Evolutionary conservation across 2,888 invertebrate genomes (phyloP), one percentile per base, ranked within the genome.

Genomic region (Epicampocera succincta): DNA sequence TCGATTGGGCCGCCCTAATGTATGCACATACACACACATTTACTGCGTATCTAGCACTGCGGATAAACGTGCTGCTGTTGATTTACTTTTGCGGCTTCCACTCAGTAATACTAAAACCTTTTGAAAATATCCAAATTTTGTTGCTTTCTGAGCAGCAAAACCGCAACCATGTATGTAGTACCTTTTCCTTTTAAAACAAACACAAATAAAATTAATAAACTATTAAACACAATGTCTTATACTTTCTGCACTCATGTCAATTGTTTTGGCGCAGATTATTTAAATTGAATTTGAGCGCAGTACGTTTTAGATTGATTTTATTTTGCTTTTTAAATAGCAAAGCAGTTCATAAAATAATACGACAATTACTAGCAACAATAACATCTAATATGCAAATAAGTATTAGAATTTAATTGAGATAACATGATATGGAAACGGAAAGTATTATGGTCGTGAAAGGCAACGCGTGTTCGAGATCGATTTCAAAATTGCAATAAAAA

Each of bases 391-490:
- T n/a, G 33, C n/a, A 42, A 42, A 52, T 29, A 48, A 65, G 13
- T 17, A 56, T 40, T 75, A 29, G 21, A 33, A 63, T 69, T 44
- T 63, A 13, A 54, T 63, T 54, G 21, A 9, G 40, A 33, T 50
- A 54, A 71, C 25, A 38, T 42, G 38, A 61, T 52, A 60, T 60
- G 33, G 8, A 33, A 33, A 25, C 15, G 54, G 38, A 65, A 68
- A 54, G 48, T 61, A 56, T 33, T n/a, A 54, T 54, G 46, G n/a
- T 77, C 12, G 2, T 29, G n/a, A 33, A 12, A 54, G 29, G 40
- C 58, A 75, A 66, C 75, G 42, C 56, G 42, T 71, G 29, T 44
- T 11, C 19, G 19, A 40, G 63, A 71, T 77, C 19, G 17, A 63
- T 65, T 56, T 48, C 56, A 71, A 58, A 29, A 12, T 29, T 17